Evolutionary conservation across 2,888 invertebrate species (phyloP).

Genomic region (Athetis lepigone): DNA sequence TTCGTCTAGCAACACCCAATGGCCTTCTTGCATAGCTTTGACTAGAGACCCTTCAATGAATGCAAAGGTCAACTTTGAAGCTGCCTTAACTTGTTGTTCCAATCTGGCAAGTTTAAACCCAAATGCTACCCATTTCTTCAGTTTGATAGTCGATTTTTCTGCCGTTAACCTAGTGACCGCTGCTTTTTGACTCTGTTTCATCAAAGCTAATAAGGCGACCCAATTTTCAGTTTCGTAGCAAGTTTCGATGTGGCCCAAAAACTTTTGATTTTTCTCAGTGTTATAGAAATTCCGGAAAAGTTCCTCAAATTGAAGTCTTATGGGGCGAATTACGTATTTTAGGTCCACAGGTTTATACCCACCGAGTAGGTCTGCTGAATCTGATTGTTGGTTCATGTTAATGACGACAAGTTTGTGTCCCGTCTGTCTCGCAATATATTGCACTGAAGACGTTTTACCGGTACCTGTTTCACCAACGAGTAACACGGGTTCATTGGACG

Average conservation of each 20-base stretch:
- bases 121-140: constrained; percentile 92
- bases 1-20: constrained; percentile 99
- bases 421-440: constrained; percentile 96
- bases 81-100: constrained; percentile 93
- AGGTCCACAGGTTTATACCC: constrained; percentile 99
- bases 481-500: constrained; percentile 96
- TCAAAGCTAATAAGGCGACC: constrained; percentile 93
- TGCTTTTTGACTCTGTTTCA: constrained; percentile 93
- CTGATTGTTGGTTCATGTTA: constrained; percentile 99
- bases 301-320: constrained; percentile 95
- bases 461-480: constrained; percentile 99
- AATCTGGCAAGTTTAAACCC: constrained; percentile 93
- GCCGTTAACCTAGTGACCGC: constrained; percentile 90
- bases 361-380: constrained; percentile 98
- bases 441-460: constrained; percentile 98
- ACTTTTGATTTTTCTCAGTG: constrained; percentile 94
- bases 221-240: constrained; percentile 94
- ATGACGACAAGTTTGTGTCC: constrained; percentile 97
- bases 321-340: constrained; percentile 94
- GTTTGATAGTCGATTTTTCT: constrained; percentile 74
- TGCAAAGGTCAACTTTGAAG: constrained; percentile 95
- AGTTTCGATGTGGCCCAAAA: constrained; percentile 94
- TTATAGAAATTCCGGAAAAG: constrained; percentile 95
- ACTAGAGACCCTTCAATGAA: constrained; percentile 98
- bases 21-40: constrained; percentile 96